Evolutionary conservation across 1,140 invertebrate genomes (phyloP).

Genomic region (Aethina tumida): DNA sequence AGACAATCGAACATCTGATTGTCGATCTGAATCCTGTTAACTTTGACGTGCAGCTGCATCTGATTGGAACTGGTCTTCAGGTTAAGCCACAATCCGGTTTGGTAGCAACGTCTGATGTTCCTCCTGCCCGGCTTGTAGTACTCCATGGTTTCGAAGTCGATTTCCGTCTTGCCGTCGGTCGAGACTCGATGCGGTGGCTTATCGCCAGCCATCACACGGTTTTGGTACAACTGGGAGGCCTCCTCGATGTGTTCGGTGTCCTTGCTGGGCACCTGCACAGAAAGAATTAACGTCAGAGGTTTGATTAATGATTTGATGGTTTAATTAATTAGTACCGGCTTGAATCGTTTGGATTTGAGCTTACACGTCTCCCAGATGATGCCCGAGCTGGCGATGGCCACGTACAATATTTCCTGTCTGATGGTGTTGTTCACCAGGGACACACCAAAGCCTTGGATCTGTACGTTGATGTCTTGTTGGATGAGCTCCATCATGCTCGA

Average conservation of each 20-base stretch:
- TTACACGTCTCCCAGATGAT: slow-evolving; percentile 87
- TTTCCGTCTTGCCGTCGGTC: slow-evolving; percentile 37
- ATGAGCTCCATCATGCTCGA: slow-evolving; percentile 61
- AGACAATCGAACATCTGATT: slow-evolving; percentile 87
- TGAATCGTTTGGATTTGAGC: slow-evolving; percentile 55
- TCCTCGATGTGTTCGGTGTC: slow-evolving; percentile 60
- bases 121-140: slow-evolving; percentile 60
- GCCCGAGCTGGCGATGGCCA: slow-evolving; percentile 61
- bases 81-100: slow-evolving; percentile 83
- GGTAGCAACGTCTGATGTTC: slow-evolving; percentile 64
- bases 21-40: slow-evolving; percentile 78
- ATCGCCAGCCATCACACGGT: slow-evolving; percentile 13
- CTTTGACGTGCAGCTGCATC: slow-evolving; percentile 74
- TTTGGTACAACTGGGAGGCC: slow-evolving; percentile 69
- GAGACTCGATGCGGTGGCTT: slow-evolving; percentile 1
- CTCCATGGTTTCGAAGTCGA: slow-evolving; percentile 64
- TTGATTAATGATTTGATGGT: background rate
- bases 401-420: slow-evolving; percentile 76
- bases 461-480: slow-evolving; percentile 67
- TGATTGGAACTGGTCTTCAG: slow-evolving; percentile 76
- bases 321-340: too few relatives aligned
- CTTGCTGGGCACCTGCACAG: too few relatives aligned
- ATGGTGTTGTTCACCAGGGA: slow-evolving; percentile 84
- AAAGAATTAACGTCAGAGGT: background rate
- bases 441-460: slow-evolving; percentile 81